Conservation (phyloP, 2,888 invertebrate genomes). For the Rhagophthalmus giganteus region DNA sequence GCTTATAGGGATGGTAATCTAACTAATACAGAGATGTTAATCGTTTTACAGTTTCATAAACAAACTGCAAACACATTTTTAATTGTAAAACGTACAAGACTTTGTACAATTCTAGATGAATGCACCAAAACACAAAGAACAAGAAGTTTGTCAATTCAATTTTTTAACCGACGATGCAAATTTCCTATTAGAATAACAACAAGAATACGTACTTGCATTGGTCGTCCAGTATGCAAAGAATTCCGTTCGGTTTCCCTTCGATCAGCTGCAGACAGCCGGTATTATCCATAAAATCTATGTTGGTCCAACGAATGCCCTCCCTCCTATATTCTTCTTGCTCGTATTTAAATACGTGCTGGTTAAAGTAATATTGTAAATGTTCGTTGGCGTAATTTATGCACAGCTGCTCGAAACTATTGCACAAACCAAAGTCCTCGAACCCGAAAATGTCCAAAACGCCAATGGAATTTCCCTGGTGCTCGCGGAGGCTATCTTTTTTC, state of each 20-base stretch:
- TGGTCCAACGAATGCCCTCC: conserved; percentile 93
- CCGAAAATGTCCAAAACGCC: conserved; percentile 95
- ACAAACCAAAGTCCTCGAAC: conserved; percentile 91
- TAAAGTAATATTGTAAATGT: conserved; percentile 95
- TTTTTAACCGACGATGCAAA: too few species aligned
- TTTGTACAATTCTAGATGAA: neutral
- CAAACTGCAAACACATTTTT: too few species aligned
- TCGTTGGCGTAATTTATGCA: conserved; percentile 98
- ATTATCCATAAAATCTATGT: conserved; percentile 95
- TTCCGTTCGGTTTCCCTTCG: conserved; percentile 86
- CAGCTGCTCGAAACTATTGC: conserved; percentile 93
- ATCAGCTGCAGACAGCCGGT: conserved; percentile 92
- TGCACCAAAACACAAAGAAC: neutral
- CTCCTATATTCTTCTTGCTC: conserved; percentile 94
- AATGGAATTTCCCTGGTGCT: conserved; percentile 92
- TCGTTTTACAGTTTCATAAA: neutral
- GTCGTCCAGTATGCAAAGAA: conserved; percentile 90
- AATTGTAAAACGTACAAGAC: neutral
- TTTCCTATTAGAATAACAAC: neutral
- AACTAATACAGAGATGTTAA: too few species aligned
- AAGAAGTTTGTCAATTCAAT: too few species aligned
- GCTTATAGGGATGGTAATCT: too few species aligned
- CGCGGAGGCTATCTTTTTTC: conserved; percentile 82
- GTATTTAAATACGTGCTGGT: conserved; percentile 97
- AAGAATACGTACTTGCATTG: conserved; percentile 84